Conservation (phyloP, 2,113 vertebrate species). For the Fulica atra region DNA sequence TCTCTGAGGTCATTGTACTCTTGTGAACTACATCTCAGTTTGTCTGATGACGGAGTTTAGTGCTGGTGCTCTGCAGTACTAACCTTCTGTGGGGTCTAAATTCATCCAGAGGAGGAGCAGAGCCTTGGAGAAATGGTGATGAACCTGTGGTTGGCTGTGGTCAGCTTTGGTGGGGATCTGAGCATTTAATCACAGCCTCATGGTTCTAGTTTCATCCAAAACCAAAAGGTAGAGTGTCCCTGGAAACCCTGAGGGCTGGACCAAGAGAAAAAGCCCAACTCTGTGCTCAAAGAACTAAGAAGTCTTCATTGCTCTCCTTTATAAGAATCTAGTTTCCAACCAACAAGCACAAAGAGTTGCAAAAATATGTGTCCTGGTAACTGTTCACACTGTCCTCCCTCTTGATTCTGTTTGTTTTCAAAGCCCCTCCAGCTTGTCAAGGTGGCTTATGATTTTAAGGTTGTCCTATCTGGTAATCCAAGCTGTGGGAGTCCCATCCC, state of each 20-base stretch:
- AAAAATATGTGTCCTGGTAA: neutral
- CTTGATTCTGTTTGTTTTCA: neutral
- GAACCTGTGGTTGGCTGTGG: neutral
- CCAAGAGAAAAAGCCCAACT: neutral
- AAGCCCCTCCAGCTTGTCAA: neutral
- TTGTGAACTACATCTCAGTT: neutral
- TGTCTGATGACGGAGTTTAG: neutral
- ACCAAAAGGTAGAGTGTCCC: neutral
- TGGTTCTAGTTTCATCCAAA: neutral
- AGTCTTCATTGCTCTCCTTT: neutral
- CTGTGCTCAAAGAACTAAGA: neutral
- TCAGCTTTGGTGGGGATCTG: neutral
- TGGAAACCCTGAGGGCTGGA: neutral
- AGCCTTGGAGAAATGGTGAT: neutral
- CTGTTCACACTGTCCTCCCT: neutral
- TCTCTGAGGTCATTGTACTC: constrained; percentile 9
- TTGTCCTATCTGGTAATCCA: neutral
- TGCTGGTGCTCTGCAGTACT: neutral
- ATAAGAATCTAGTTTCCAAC: neutral
- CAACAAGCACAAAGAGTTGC: neutral
- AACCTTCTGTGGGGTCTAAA: neutral
- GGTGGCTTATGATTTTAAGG: neutral
- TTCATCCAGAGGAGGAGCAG: neutral
- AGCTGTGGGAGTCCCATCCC: neutral
- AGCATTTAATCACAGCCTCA: neutral